A percentile compares a stretch with the other conserved stretches of the same genome.
phyloP scores from a whole-genome alignment of 2,888 invertebrate genomes.

The Prionchulus punctatus region DNA sequence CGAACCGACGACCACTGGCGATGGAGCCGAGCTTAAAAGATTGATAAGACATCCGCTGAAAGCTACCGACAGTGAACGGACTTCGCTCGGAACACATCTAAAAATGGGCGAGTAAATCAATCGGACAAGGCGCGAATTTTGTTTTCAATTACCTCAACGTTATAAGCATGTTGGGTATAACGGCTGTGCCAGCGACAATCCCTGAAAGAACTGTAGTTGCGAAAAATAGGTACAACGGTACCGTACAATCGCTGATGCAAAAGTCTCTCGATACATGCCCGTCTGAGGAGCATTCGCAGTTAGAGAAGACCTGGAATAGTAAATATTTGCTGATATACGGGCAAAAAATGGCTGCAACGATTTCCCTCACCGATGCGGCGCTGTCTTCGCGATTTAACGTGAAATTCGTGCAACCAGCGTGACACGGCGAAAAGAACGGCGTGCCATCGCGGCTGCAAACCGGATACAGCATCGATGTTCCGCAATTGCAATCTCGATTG shows the following conservation, averaged over 20 bases:
- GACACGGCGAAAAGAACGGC: constrained; percentile 34
- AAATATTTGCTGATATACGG: too few species aligned
- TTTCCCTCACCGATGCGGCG: too few species aligned
- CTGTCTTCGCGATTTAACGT: too few species aligned
- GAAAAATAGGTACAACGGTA: constrained; percentile 9
- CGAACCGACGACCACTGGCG: constrained; percentile 34
- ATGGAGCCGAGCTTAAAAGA: constrained; percentile 30
- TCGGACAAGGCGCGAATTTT: too few species aligned
- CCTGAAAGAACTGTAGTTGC: constrained; percentile 21
- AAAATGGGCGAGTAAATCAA: too few species aligned
- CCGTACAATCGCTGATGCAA: constrained; percentile 16
- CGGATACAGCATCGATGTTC: constrained; percentile 29
- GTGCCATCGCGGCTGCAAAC: constrained; percentile 28
- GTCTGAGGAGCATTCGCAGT: constrained; percentile 6
- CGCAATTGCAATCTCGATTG: constrained; percentile 29
- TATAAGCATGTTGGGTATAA: constrained; percentile 28
- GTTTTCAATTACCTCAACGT: constrained; percentile 20
- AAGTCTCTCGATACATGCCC: neutral
- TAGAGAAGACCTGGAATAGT: constrained; percentile 5
- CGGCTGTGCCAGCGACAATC: constrained; percentile 26
- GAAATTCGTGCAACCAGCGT: constrained; percentile 22
- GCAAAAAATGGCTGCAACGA: too few species aligned
- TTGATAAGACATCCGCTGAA: constrained; percentile 20
- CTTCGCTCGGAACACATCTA: constrained; percentile 6
- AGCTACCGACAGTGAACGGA: constrained; percentile 8